Evolutionary conservation across 2,888 invertebrate genomes (phyloP).

Genomic region (Hemicrepidius hirtus): DNA sequence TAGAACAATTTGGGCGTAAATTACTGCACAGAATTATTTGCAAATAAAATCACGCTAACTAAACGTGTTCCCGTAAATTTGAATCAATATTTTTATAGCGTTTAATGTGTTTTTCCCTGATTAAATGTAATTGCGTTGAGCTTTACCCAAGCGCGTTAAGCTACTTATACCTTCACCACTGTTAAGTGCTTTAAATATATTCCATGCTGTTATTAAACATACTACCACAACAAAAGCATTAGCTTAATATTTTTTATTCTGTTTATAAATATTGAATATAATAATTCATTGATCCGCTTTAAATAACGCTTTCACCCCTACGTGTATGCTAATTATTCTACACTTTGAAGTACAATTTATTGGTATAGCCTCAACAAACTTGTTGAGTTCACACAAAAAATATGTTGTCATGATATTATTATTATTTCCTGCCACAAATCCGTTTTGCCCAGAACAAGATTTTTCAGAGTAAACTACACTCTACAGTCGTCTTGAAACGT

Average conservation of each 20-base stretch:
- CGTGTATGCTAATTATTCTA: no score
- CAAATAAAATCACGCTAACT: slow-evolving; percentile 32
- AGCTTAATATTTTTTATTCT: not conserved
- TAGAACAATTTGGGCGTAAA: slow-evolving; percentile 37
- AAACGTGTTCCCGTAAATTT: slow-evolving; percentile 43
- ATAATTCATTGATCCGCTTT: no score
- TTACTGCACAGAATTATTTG: slow-evolving; percentile 34
- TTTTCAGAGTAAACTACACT: no score
- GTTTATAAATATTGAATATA: no score
- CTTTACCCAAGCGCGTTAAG: slow-evolving; percentile 62
- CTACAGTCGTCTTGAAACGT: no score
- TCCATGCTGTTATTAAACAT: slow-evolving; percentile 29
- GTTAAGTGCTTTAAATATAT: slow-evolving; percentile 58
- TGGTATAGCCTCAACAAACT: no score
- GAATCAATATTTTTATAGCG: slow-evolving; percentile 60
- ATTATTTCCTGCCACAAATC: no score
- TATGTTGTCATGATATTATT: no score
- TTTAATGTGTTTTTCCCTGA: slow-evolving; percentile 63
- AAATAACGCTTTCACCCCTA: no score
- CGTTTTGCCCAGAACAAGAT: no score
- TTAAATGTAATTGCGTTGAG: slow-evolving; percentile 63
- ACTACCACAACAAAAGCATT: not conserved
- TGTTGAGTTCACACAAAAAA: no score
- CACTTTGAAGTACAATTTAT: no score
- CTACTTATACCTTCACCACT: slow-evolving; percentile 52